These are phyloP conservation scores for Pseudonaja textilis DNA, from an alignment of 2,113 vertebrate genomes.

Conservation along the genomic window DNA sequence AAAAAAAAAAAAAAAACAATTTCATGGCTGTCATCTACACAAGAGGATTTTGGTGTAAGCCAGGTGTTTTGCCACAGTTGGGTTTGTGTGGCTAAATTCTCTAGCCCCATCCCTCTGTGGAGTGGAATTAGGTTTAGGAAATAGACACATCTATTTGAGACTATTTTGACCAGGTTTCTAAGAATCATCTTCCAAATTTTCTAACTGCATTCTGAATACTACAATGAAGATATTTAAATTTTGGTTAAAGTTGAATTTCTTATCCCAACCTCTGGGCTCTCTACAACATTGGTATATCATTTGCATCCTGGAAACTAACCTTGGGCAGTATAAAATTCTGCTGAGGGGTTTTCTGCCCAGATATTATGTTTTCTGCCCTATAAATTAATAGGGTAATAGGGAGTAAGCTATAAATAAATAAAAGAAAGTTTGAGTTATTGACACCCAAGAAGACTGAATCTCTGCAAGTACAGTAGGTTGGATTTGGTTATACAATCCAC, in stretches of 20 bases:
- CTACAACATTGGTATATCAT: not conserved
- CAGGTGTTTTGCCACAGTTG: not conserved
- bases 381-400: too few species aligned
- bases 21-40: not conserved
- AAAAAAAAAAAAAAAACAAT: not conserved
- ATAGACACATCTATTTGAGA: not conserved
- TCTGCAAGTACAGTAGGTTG: not conserved
- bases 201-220: not conserved
- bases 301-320: not conserved
- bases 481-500: not conserved
- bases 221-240: not conserved
- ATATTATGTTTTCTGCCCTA: not conserved
- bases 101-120: not conserved
- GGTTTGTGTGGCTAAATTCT: not conserved
- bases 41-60: not conserved
- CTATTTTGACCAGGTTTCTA: not conserved
- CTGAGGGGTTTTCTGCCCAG: not conserved
- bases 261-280: not conserved
- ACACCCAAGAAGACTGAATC: not conserved
- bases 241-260: not conserved
- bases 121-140: not conserved
- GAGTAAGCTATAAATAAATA: not conserved
- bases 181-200: not conserved
- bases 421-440: not conserved
- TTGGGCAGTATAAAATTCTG: not conserved